phyloP scores from a whole-genome alignment of 2,888 invertebrate genomes.

The Melinaea marsaeus region DNA sequence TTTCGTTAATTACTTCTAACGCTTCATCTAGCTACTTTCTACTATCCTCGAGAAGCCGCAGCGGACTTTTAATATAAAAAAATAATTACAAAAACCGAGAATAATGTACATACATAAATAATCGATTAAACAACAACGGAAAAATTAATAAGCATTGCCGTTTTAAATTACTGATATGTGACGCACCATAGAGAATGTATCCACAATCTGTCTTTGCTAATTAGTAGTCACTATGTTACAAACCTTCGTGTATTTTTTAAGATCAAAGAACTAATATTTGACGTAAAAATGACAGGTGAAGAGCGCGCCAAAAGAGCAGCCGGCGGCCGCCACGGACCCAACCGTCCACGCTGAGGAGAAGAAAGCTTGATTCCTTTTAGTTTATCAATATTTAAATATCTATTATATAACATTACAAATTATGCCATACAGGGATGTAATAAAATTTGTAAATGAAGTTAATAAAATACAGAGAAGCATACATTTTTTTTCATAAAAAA shows the following conservation, averaged over 20 bases:
- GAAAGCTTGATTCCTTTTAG: constrained; percentile 29
- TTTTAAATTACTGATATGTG: background rate
- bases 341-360: constrained; percentile 39
- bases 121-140: background rate
- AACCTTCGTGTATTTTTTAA: too few relatives aligned
- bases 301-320: constrained; percentile 25
- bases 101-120: background rate
- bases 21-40: too few relatives aligned
- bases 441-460: background rate
- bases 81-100: too few relatives aligned
- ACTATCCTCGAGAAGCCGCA: too few relatives aligned
- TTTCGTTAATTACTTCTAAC: too few relatives aligned
- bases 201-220: too few relatives aligned
- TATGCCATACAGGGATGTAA: constrained; percentile 16
- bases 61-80: too few relatives aligned
- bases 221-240: too few relatives aligned
- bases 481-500: too few relatives aligned
- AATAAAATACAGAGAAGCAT: too few relatives aligned
- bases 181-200: too few relatives aligned
- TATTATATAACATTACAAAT: constrained; percentile 31
- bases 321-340: constrained; percentile 21
- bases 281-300: constrained; percentile 34
- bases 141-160: constrained; percentile 1
- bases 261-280: too few relatives aligned
- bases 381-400: constrained; percentile 1